Evolutionary conservation across 2,797 vertebrate species (phyloP), one percentile per base, ranked within the genome.

Genomic region (Champsocephalus esox): DNA sequence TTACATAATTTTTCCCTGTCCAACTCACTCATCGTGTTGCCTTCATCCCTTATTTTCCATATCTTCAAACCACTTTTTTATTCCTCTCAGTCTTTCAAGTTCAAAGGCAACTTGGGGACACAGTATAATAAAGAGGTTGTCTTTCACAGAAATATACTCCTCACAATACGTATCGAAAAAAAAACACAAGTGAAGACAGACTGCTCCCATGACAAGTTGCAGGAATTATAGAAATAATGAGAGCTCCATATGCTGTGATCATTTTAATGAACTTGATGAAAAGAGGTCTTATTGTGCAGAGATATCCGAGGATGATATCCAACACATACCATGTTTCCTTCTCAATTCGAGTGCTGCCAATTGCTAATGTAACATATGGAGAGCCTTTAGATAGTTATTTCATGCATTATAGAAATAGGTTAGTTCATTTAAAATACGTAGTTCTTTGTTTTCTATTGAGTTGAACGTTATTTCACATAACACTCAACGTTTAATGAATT

Each of bases 261-360:
- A 78, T 72, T 89, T 86, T 85, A 88, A 85, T 88, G 71, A 87
- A 85, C 68, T 81, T 72, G 34, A 63, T 45, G 58, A 69, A 76
- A 81, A 80, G 38, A n/a, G 65, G 12, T 73, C 76, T 87, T 72
- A 75, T 75, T 80, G 52, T 61, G 73, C 45, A 5, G 57, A 68
- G 49, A 64, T 38, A 73, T 66, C 51, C 32, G 62, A 73, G 60
- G 19, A 11, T 75, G 65, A 73, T 59, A 54, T 65, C 16, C 45
- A n/a, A 74, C 44, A 43, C 51, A 45, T 52, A 2, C 1, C 6
- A 19, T 44, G 60, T 63, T 16, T 46, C 19, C 19, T 32, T 13
- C 21, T 24, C 45, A 12, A 17, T 56, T 60, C 21, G 75, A 63
- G 34, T n/a, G 6, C 58, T 16, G 11, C 49, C 59, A 70, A 84